Base-by-base conservation (phyloP, 2,797 vertebrate genomes). In the Mormyrus hasselquistii region DNA sequence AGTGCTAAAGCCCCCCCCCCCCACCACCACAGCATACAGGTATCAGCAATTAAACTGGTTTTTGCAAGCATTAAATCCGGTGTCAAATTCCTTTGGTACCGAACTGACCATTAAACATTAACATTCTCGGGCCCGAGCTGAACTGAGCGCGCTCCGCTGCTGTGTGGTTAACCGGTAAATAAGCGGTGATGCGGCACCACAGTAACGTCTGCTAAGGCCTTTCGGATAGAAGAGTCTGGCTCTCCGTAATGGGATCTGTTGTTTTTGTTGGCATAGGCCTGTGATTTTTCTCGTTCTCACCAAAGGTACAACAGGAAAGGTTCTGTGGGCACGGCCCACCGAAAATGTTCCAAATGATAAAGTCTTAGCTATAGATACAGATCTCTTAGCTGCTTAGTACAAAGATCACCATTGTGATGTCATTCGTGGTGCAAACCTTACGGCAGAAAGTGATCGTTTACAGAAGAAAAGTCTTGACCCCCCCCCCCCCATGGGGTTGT, bases 161-260 rank as follows among this genome's bases (percentile, higher is more conserved):
- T 47, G 41, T 44, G 41, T 47, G 16, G 41, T 47, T 47, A 9
- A 8, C 29, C 44, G 2, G 73, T 76, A 38, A 41, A 44, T 44
- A 76, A 44, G 73, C 8, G 16, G 1, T 2, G 2, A 41, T 76
- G 5, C 9, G 47, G 76, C 38, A 3, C 7, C 6, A n/a, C 3
- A 19, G 41, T 47, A 47, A 22, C 2, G 19, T 29, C 34, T 38
- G 38, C 16, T 29, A 1, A 44, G 86, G 7, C 65, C 38, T 79
- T 86, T 41, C 85, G 52, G 76, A 87, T 59, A 50, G 65, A 69
- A 47, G 22, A 50, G 50, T 41, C 62, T 53, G 47, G 65, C 87
- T 88, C 89, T 89, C 90, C 50, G 14, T 89, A 90, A 90, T 89
- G n/a, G 73, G 69, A 87, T 55, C 53, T 41, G 14, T 62, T 53